Percentiles rank a stretch among this genome's conserved stretches.
phyloP scores from a whole-genome alignment of 2,113 vertebrate genomes.

The Charina bottae region DNA sequence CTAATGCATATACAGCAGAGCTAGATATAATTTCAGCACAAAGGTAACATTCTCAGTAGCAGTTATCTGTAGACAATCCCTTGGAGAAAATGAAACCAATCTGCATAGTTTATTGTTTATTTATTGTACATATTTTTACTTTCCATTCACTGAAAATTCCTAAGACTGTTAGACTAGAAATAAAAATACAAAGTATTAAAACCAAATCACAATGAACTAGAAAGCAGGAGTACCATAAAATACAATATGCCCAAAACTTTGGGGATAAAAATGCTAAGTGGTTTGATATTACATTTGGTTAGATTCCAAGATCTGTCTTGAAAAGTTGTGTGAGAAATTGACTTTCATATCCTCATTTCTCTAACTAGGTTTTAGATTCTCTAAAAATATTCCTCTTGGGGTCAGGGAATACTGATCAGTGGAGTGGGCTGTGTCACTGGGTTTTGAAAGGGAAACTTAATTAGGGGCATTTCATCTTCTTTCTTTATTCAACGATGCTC shows the following conservation, averaged over 20 bases:
- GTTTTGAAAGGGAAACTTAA: background rate
- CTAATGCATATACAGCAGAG: background rate
- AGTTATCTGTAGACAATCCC: background rate
- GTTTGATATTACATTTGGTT: background rate
- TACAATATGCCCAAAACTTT: background rate
- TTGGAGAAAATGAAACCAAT: background rate
- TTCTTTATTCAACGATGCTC: background rate
- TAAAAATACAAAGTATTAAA: background rate
- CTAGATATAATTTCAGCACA: background rate
- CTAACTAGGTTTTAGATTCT: background rate
- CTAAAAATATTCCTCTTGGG: background rate
- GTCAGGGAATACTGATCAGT: background rate
- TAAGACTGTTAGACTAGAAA: background rate
- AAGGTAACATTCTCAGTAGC: conserved; percentile 4
- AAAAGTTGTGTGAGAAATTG: background rate
- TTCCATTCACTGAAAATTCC: background rate
- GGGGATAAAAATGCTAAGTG: background rate
- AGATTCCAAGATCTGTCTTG: background rate
- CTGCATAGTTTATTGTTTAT: background rate
- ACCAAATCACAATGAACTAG: background rate
- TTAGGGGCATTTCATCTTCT: background rate
- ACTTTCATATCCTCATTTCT: background rate
- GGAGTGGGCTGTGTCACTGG: background rate
- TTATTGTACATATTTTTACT: background rate
- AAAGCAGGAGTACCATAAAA: background rate